Conservation (phyloP, 2,888 invertebrate species). For the Leptinotarsa tumamoca region DNA sequence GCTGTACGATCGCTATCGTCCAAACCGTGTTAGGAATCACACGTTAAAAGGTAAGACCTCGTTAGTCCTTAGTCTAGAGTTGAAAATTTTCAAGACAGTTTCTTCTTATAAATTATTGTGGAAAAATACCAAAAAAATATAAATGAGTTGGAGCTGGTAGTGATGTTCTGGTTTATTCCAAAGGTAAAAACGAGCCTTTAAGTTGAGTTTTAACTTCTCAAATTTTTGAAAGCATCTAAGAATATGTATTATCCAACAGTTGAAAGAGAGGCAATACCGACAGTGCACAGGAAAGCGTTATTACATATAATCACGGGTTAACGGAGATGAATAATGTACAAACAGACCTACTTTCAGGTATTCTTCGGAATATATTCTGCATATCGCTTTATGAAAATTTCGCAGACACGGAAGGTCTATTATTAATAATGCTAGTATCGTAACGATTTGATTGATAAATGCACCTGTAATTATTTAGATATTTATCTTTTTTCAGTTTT, state of each 20-base stretch:
- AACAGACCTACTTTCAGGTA: constrained; percentile 25
- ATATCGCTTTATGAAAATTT: constrained; percentile 6
- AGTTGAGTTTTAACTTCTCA: no score
- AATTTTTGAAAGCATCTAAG: no score
- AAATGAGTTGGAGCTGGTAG: no score
- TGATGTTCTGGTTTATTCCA: no score
- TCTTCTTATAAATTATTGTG: no score
- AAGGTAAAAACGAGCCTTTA: no score
- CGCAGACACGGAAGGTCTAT: background rate
- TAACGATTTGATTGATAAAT: constrained; percentile 14
- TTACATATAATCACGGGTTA: constrained; percentile 14
- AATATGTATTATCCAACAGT: background rate
- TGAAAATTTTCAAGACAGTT: no score
- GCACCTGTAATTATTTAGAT: constrained; percentile 1
- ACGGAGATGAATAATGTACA: constrained; percentile 14
- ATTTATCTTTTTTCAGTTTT: constrained; percentile 6
- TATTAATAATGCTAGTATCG: background rate
- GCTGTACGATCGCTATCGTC: no score
- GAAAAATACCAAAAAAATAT: no score
- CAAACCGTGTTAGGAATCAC: no score
- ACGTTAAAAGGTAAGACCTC: no score
- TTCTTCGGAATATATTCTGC: constrained; percentile 9
- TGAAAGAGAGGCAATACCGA: background rate
- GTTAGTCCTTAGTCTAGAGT: no score
- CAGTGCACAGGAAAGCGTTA: constrained; percentile 18